Conservation (phyloP, 2,113 vertebrate genomes). For the Hystrix brachyura region DNA sequence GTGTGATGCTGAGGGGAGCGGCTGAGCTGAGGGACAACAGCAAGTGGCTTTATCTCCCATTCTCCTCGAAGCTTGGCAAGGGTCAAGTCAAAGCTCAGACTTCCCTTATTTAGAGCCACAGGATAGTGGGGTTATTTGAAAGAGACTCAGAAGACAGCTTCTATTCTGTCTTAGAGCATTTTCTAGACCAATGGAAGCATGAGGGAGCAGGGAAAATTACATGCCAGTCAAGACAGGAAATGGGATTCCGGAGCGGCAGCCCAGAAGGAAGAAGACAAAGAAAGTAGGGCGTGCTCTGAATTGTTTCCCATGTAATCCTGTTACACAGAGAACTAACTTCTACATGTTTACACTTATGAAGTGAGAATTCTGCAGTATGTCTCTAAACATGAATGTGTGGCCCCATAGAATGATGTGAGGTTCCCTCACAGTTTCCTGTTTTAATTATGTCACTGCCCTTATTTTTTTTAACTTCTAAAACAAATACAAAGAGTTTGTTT, state of each 20-base stretch:
- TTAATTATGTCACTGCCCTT: neutral
- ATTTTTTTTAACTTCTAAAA: neutral
- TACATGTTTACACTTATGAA: accelerated
- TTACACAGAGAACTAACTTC: neutral
- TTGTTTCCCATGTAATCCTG: neutral
- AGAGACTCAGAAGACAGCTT: neutral
- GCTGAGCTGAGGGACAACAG: accelerated
- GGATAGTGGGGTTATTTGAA: neutral
- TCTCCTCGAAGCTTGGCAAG: neutral
- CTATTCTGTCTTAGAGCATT: neutral
- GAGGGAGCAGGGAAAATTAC: neutral
- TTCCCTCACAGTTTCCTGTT: neutral
- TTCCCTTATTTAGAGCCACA: neutral
- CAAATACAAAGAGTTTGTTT: neutral
- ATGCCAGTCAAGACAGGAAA: neutral
- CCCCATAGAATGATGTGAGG: neutral
- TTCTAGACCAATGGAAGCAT: neutral
- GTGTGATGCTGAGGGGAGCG: too few relatives aligned
- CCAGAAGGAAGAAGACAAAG: neutral
- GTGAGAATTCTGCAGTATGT: neutral
- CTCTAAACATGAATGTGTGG: neutral
- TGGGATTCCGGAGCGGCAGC: accelerated
- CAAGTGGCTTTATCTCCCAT: neutral
- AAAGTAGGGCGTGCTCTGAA: neutral
- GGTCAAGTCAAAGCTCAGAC: neutral